Evolutionary conservation across 1,140 invertebrate species (phyloP), one percentile per base, ranked within the genome.

Genomic region (Pentalonia nigronervosa): DNA sequence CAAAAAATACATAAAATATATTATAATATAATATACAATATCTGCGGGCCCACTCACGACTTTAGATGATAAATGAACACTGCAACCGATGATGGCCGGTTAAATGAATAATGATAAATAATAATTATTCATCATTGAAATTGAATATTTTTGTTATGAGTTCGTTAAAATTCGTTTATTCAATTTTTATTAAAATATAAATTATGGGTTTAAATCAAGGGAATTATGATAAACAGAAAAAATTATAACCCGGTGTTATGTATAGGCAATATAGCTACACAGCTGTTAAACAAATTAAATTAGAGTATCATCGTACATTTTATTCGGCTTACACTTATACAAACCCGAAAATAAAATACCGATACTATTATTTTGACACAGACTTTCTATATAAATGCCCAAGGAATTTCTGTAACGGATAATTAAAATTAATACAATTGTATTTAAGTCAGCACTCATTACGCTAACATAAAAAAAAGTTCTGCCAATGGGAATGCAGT

Each of bases 191-290:
- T n/a, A n/a, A n/a, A 76, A 76, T 76, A 76, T 76, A 76, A 76
- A 76, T 76, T 14, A 6, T n/a, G 60, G 30, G n/a, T 20, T 76
- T 76, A 76, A 67, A 34, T 34, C 60, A 17, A 76, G n/a, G 4
- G 30, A 76, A 76, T 76, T 76, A 76, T 76, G n/a, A 76, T 76
- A n/a, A n/a, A 76, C n/a, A 76, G 11, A 76, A 76, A 76, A 76
- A n/a, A 76, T 76, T 4, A n/a, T n/a, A 76, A n/a, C 11, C 60
- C 14, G 60, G 60, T 14, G 60, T 76, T 76, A 76, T 76, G 14
- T 76, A 20, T 83, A 83, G 81, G 81, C 81, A 83, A 83, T 83
- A 83, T 83, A n/a, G 21, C 81, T 83, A 83, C 60, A 76, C 60
- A 76, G 30, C 30, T 76, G 60, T 34, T 14, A 76, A 30, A 8